Percentiles rank a stretch among this genome's conserved stretches.
These are phyloP conservation scores for Tupaia tana DNA, from an alignment of 2,113 vertebrate species.

Conservation along the genomic window DNA sequence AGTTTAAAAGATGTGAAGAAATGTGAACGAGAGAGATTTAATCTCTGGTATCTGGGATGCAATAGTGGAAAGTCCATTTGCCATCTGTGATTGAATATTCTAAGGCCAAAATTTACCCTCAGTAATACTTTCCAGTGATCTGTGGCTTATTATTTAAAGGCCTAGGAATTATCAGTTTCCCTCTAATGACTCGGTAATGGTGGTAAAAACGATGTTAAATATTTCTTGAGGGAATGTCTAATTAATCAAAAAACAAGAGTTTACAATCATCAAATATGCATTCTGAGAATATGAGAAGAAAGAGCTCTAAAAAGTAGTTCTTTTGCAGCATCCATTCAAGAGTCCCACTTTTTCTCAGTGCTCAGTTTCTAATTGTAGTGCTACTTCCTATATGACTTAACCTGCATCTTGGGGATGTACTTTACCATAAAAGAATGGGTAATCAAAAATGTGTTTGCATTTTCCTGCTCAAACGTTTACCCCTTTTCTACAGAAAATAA, in stretches of 20 bases:
- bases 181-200: slow-evolving; percentile 53
- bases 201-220: slow-evolving; percentile 55
- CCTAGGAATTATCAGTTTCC: slow-evolving; percentile 64
- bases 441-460: not conserved
- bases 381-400: not conserved
- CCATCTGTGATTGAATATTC: slow-evolving; percentile 68
- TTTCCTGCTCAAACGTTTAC: not conserved
- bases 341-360: not conserved
- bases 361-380: not conserved
- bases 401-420: not conserved
- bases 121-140: slow-evolving; percentile 59
- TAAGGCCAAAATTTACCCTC: slow-evolving; percentile 17
- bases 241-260: slow-evolving; percentile 49
- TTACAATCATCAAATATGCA: not conserved
- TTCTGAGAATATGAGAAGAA: not conserved
- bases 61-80: slow-evolving; percentile 62
- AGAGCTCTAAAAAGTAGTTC: not conserved
- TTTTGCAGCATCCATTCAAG: not conserved
- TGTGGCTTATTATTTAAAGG: slow-evolving; percentile 62
- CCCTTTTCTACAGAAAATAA: not conserved
- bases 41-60: slow-evolving; percentile 24
- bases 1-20: slow-evolving; percentile 30
- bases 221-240: slow-evolving; percentile 49
- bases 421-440: not conserved
- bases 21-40: not conserved